Base-by-base conservation (phyloP, 2,888 invertebrate genomes). In the Drosophila austrosaltans region DNA sequence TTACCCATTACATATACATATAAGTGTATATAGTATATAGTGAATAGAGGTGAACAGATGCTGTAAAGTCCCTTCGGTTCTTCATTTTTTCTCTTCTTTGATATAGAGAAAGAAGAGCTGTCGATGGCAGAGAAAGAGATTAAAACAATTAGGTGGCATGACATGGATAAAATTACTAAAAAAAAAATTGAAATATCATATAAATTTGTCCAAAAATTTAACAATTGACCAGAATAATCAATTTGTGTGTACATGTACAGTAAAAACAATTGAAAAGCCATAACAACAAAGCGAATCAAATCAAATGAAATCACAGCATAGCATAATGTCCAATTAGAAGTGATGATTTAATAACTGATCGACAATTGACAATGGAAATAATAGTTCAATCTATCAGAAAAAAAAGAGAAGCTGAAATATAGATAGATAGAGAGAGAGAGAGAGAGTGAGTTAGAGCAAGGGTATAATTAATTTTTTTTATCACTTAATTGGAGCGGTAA, bases 111-210 rank as follows among this genome's bases (percentile, higher is more conserved):
- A 42, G 42, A n/a, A 3, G 12, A 7, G 16, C 16, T 16, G 16
- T 0, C 16, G 16, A 16, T 16, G 16, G 16, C 0, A 16, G 1
- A 39, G 32, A 61, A 36, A 48, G 54, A 71, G 72, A 22, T 70
- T 79, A 73, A 71, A 83, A 83, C 81, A 82, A 87, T 83, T 83
- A 83, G 68, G 56, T 57, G 44, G 64, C 87, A 83, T 87, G 82
- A 83, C 82, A 82, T 48, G 73, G 78, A 73, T 78, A 87, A 82
- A 87, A 87, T 72, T 48, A 44, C 36, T 30, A 56, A 16, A 30
- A 7, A 36, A 5, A 30, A 7, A 36, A 36, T 16, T 16, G 16
- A 36, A 48, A 25, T 48, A 12, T 10, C 10, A 25, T 25, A 48
- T 22, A 48, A 48, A 48, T 48, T 25, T 48, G 8, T 25, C 25